A percentile compares a stretch with the other conserved stretches of the same genome.
These are phyloP conservation scores for Bergia sp. DNA, from an alignment of 92 coral and sea anemone species.

Conservation along the genomic window DNA sequence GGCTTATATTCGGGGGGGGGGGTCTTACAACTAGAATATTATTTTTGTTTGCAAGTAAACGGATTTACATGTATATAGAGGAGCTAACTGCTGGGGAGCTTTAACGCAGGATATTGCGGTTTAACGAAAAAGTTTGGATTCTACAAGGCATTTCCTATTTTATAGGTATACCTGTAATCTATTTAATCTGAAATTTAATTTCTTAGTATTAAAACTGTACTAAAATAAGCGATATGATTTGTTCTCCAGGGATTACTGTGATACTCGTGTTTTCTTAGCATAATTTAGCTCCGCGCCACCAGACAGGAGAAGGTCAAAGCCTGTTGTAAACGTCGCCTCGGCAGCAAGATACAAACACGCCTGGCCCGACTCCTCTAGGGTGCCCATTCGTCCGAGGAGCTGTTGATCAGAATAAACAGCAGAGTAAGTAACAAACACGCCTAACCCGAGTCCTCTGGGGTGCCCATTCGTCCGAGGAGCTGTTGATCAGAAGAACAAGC, in stretches of 20 bases:
- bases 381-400: conserved; percentile 97
- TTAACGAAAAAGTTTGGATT: too few species aligned
- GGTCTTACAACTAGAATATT: too few species aligned
- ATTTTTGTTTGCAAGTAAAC: too few species aligned
- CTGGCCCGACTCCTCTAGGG: conserved; percentile 89
- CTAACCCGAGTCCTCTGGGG: conserved; percentile 81
- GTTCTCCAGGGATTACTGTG: neutral
- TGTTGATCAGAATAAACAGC: neutral
- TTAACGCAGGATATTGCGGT: too few species aligned
- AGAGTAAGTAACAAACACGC: conserved; percentile 53
- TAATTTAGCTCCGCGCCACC: conserved; percentile 95
- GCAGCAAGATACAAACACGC: conserved; percentile 94
- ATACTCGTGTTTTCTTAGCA: conserved; percentile 75
- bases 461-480: conserved; percentile 89
- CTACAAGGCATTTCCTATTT: too few species aligned
- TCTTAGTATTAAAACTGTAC: too few species aligned
- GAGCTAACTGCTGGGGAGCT: too few species aligned
- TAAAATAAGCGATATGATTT: neutral
- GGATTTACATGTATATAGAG: too few species aligned
- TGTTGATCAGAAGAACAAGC: neutral
- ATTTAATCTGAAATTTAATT: too few species aligned
- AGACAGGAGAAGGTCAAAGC: conserved; percentile 78
- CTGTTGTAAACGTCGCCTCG: conserved; percentile 91
- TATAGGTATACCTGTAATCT: too few species aligned
- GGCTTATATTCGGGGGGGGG: too few species aligned